Base-by-base conservation (phyloP, 2,888 invertebrate species). In the Cosmia trapezina region DNA sequence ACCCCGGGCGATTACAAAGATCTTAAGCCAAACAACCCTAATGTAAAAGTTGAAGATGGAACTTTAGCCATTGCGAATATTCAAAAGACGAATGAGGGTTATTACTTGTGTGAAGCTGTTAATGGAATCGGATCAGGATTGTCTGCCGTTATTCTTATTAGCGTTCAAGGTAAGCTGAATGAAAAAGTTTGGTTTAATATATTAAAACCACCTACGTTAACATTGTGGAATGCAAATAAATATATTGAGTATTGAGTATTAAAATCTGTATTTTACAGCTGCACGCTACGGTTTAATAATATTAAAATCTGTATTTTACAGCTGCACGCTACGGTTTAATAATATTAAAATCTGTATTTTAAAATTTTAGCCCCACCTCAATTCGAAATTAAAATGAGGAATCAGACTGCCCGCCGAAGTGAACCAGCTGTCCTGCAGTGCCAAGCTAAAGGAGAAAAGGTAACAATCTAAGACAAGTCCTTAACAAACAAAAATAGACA, bases 111-210 rank as follows among this genome's bases (percentile, higher is more conserved):
- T 92, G 99, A 99, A 95, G 99, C 99, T 75, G 98, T 98, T 63
- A 99, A 99, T 94, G 98, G 99, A 87, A 99, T 99, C 88, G 99
- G 99, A 78, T 98, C 99, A 78, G 99, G 99, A 89, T 96, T 99
- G 49, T 99, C 99, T 69, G 99, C 99, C 85, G 99, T 99, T 37
- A 98, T 99, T 87, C 97, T 98, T 87, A 98, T 99, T 83, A 98
- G 98, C 86, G 99, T 99, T 56, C 99, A 99, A 97, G 98, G 98
- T 98, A 96, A 89, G 88, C 68, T 41, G 41, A 43, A 51, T 22
- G 22, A 45, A 41, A 49, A 37, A 41, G 17, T 1, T 41, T 5
- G 47, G 11, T 22, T 41, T 12, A 17, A 33, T 54, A 56, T 49
- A 76, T 54, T 53, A n/a, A n/a, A n/a, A n/a, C n/a, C n/a, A n/a